Evolutionary conservation across 2,113 vertebrate species (phyloP).

Genomic region (Pheucticus melanocephalus): DNA sequence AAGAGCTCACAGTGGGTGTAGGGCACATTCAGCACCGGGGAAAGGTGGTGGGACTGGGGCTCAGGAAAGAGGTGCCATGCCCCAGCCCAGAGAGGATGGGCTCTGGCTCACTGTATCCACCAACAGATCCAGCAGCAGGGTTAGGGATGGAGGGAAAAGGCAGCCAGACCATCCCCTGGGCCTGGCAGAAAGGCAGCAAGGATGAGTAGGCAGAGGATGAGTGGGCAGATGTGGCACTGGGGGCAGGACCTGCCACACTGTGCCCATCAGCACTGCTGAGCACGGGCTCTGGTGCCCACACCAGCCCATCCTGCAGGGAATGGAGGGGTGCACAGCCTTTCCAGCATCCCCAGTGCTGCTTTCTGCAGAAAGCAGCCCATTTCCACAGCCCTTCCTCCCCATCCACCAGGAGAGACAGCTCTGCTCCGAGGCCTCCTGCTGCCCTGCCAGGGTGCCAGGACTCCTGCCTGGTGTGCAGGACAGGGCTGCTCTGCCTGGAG

Average conservation of each 20-base stretch:
- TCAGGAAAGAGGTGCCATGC: neutral
- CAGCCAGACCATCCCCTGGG: neutral
- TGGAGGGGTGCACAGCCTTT: neutral
- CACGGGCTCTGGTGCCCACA: rapidly evolving
- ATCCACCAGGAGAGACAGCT: neutral
- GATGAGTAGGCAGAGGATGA: neutral
- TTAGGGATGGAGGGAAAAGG: neutral
- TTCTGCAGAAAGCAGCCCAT: conserved; percentile 1
- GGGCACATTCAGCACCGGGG: neutral
- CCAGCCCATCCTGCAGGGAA: neutral
- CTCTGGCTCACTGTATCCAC: neutral
- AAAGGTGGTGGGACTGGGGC: neutral
- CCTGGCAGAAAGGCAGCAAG: neutral
- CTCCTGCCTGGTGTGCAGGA: neutral
- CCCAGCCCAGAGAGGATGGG: neutral
- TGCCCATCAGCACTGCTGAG: neutral
- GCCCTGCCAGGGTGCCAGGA: neutral
- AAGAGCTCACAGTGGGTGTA: neutral
- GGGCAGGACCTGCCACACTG: neutral
- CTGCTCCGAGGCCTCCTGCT: neutral
- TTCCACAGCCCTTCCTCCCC: neutral
- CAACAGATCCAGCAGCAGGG: neutral
- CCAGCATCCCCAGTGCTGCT: neutral
- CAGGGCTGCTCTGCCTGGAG: neutral
- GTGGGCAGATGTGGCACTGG: neutral